These are phyloP conservation scores for Pomatostomus ruficeps DNA, from an alignment of 2,113 vertebrate genomes.

Conservation along the genomic window DNA sequence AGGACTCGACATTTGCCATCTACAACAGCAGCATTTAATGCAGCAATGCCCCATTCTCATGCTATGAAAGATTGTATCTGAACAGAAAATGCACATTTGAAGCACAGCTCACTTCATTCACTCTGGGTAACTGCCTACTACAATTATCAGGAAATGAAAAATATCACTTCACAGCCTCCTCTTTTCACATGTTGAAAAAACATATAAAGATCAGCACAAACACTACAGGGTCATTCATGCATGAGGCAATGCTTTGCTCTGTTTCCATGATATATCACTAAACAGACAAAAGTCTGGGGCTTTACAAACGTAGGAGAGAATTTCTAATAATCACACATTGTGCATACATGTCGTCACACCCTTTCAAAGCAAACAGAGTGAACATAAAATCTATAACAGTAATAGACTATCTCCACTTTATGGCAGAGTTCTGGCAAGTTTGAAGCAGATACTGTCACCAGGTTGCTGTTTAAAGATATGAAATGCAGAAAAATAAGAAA, in stretches of 20 bases:
- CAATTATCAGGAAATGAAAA: conserved; percentile 58
- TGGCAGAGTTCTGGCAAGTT: conserved; percentile 2
- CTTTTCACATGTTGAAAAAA: conserved; percentile 23
- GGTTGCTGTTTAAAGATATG: neutral
- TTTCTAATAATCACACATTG: conserved; percentile 5
- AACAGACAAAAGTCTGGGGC: neutral
- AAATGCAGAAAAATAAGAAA: conserved; percentile 15
- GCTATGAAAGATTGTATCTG: neutral
- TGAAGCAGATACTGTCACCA: neutral
- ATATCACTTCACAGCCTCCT: neutral
- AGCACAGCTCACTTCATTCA: neutral
- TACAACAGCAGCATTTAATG: neutral
- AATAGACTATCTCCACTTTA: neutral
- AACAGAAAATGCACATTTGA: neutral
- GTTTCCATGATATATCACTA: neutral
- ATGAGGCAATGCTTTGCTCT: neutral
- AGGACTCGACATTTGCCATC: neutral
- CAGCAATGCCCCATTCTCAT: neutral
- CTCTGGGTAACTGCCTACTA: neutral
- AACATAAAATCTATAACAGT: conserved; percentile 7
- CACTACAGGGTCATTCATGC: neutral
- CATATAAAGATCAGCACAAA: conserved; percentile 4
- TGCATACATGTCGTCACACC: neutral
- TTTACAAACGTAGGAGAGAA: neutral
- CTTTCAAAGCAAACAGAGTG: neutral